phyloP scores from a whole-genome alignment of 2,888 invertebrate species.

The Plebejus argus region DNA sequence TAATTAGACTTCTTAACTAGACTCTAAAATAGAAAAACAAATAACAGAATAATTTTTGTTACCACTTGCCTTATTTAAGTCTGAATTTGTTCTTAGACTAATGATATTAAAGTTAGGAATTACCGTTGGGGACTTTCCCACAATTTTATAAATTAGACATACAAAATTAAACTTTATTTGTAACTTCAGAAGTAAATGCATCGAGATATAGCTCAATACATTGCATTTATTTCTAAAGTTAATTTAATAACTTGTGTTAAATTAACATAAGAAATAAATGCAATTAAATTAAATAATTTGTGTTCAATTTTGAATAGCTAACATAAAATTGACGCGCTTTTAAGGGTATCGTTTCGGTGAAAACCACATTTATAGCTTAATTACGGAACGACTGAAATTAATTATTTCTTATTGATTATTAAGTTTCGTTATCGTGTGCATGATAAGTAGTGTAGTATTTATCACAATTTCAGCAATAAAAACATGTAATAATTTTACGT shows the following conservation, averaged over 20 bases:
- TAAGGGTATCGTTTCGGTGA: too few relatives aligned
- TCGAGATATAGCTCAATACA: too few relatives aligned
- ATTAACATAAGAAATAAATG: too few relatives aligned
- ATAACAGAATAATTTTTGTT: neutral
- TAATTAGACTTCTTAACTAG: neutral
- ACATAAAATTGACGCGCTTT: too few relatives aligned
- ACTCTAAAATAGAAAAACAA: neutral
- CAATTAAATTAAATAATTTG: too few relatives aligned
- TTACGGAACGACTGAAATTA: neutral
- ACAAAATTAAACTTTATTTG: too few relatives aligned
- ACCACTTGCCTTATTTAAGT: neutral
- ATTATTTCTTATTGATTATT: neutral
- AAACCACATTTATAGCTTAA: neutral
- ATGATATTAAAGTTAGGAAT: neutral
- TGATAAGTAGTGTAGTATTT: neutral
- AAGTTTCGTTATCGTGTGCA: neutral
- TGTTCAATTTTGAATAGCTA: too few relatives aligned
- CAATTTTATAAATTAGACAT: too few relatives aligned
- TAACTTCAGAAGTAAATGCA: too few relatives aligned
- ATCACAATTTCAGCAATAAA: conserved; percentile 14
- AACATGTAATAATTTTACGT: neutral
- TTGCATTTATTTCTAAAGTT: too few relatives aligned
- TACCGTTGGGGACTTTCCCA: neutral
- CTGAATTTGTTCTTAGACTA: neutral
- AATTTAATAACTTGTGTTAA: too few relatives aligned